Base-by-base conservation (phyloP, 1,140 invertebrate genomes). In the Anastrepha ludens region DNA sequence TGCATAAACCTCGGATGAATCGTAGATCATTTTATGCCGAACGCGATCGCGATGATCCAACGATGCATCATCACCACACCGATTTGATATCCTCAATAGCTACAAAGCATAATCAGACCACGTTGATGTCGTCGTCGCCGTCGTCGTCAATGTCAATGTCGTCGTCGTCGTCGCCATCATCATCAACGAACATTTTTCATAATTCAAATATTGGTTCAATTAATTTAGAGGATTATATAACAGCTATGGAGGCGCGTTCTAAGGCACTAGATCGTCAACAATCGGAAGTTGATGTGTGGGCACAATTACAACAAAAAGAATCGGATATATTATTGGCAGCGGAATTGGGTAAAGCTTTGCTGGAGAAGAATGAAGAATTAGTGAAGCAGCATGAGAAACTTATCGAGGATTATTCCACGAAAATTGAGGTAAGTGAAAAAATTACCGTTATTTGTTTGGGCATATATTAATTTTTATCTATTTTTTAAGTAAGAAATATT, bases 301-400 rank as follows among this genome's bases (percentile, higher is more conserved):
- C 96, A 20, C 96, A 98, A 91, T 94, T 99, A 39, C 97, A 97
- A 89, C 97, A 98, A 93, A 98, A 99, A 92, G 98, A 99, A 91
- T 96, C 97, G 88, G 98, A 99, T 92, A 95, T 99, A 13, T 95
- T 98, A 41, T 94, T 99, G 85, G 98, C 98, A 0, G 98, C 98
- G 0, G 98, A 99, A 93, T 94, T 99, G 58, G 98, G 98, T 39
- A 99, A 99, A 93, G 98, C 98, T 0, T 94, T 99, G 74, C 94
- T 99, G 86, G 98, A 99, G 90, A 97, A 98, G 91, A 99, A 99
- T 93, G 97, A 98, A 91, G 97, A 99, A 91, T 94, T 99, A 85
- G 97, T 96, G 88, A 95, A 96, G 88, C 97, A 98, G 91, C 96
- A 98, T 93, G 98, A 99, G 89, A 95, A 95, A 85, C 94, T 97